phyloP scores from a whole-genome alignment of 2,113 vertebrate species.

The Tupaia chinensis region DNA sequence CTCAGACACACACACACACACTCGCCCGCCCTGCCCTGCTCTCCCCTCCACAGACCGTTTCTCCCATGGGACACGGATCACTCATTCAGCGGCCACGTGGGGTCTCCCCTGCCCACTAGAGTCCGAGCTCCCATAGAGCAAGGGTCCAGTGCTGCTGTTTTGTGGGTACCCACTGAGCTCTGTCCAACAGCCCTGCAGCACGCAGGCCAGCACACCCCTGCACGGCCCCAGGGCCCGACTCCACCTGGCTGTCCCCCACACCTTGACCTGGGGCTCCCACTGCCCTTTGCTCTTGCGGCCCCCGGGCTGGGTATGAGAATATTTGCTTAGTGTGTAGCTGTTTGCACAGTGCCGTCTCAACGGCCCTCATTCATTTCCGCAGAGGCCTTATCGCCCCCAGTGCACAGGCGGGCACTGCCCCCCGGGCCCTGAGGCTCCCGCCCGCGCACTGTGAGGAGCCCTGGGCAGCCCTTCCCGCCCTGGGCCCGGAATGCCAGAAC shows the following conservation, averaged over 20 bases:
- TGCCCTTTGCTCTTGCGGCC: background rate
- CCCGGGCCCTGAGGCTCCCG: no score
- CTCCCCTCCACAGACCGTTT: background rate
- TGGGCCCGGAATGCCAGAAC: no score
- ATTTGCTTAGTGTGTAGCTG: background rate
- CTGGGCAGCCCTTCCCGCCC: no score
- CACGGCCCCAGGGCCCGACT: background rate
- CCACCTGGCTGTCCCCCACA: no score
- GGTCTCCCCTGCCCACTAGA: background rate
- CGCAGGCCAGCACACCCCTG: background rate
- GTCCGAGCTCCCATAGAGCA: fast-evolving
- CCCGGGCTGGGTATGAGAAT: background rate
- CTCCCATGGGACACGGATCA: fast-evolving
- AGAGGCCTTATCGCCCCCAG: background rate
- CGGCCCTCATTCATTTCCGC: background rate
- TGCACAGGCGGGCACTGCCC: background rate
- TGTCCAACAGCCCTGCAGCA: background rate
- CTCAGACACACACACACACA: fast-evolving
- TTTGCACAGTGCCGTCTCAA: background rate
- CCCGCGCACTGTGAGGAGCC: no score
- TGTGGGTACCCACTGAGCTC: background rate
- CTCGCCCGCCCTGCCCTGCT: fast-evolving
- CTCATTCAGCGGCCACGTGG: fast-evolving
- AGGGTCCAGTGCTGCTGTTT: background rate
- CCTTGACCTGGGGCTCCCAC: background rate